phyloP scores from a whole-genome alignment of 2,888 invertebrate species.

The Sphaerophoria taeniata region DNA sequence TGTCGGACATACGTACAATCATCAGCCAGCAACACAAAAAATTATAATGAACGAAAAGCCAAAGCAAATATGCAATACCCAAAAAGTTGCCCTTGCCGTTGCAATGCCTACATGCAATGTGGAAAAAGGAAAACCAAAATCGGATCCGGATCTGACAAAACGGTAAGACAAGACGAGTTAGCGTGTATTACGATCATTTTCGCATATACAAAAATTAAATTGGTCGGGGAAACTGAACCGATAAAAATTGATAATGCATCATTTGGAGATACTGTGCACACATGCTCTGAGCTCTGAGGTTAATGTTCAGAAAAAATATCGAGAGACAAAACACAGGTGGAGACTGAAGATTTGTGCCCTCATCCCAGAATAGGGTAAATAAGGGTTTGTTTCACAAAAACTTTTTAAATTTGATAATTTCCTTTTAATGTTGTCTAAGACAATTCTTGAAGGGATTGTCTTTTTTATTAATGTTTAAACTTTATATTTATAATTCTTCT shows the following conservation, averaged over 20 bases:
- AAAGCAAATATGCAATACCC: slow-evolving; percentile 63
- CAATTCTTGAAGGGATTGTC: too few relatives aligned
- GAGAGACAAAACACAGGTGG: slow-evolving; percentile 15
- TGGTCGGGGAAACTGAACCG: slow-evolving; percentile 67
- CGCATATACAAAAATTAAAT: slow-evolving; percentile 32
- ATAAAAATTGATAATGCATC: slow-evolving; percentile 69
- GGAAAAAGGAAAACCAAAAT: not conserved
- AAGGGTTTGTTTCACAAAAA: too few relatives aligned
- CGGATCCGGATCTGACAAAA: slow-evolving; percentile 1
- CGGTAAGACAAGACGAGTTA: slow-evolving; percentile 23
- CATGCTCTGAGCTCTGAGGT: slow-evolving; percentile 11
- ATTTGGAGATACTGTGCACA: too few relatives aligned
- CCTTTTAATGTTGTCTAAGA: too few relatives aligned
- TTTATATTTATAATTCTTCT: too few relatives aligned
- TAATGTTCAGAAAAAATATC: not conserved
- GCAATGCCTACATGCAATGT: slow-evolving; percentile 28
- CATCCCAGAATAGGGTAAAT: slow-evolving; percentile 28
- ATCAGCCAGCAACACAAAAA: not conserved
- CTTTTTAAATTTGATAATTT: too few relatives aligned
- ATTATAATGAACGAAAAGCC: slow-evolving; percentile 22
- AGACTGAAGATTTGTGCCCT: not conserved
- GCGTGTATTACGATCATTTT: slow-evolving; percentile 66
- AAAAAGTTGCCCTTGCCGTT: slow-evolving; percentile 6
- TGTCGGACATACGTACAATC: too few relatives aligned
- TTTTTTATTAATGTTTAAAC: too few relatives aligned